A percentile compares a stretch with the other conserved stretches of the same genome.
Conservation (phyloP, 2,113 vertebrate species). For the Acanthochromis polyacanthus region DNA sequence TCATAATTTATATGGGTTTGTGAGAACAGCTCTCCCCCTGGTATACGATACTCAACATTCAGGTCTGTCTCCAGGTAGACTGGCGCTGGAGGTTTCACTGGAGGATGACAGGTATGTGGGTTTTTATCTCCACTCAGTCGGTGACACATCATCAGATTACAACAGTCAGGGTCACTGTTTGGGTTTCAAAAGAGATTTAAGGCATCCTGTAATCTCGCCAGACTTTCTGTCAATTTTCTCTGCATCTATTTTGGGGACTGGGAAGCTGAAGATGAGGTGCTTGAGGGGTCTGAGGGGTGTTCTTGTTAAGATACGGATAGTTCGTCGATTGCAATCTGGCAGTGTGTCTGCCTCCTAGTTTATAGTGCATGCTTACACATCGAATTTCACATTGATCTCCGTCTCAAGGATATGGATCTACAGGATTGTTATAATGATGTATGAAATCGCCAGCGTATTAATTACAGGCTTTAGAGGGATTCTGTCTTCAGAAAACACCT, state of each 20-base stretch:
- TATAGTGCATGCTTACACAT: background rate
- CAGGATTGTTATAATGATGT: slow-evolving; percentile 18
- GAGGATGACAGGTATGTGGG: slow-evolving; percentile 66
- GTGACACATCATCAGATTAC: slow-evolving; percentile 66
- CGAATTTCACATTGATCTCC: background rate
- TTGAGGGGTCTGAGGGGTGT: background rate
- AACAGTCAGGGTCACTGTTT: slow-evolving; percentile 41
- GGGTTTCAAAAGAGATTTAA: slow-evolving; percentile 46
- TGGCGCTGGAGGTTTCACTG: slow-evolving; percentile 56
- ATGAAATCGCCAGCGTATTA: slow-evolving; percentile 1
- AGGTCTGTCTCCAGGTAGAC: slow-evolving; percentile 40
- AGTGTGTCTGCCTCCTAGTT: background rate
- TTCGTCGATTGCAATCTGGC: background rate
- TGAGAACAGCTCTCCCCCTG: background rate
- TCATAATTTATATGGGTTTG: slow-evolving; percentile 4
- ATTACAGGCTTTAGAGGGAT: slow-evolving; percentile 14
- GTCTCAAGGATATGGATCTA: slow-evolving; percentile 6
- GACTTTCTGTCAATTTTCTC: background rate
- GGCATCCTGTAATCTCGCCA: slow-evolving; percentile 12
- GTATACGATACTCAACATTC: background rate
- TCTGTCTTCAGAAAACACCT: background rate
- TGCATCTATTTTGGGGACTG: background rate
- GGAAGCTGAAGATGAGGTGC: background rate
- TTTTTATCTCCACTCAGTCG: slow-evolving; percentile 52
- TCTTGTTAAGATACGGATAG: background rate